Conservation (phyloP, 1,140 invertebrate genomes). For the Papilio polytes region DNA sequence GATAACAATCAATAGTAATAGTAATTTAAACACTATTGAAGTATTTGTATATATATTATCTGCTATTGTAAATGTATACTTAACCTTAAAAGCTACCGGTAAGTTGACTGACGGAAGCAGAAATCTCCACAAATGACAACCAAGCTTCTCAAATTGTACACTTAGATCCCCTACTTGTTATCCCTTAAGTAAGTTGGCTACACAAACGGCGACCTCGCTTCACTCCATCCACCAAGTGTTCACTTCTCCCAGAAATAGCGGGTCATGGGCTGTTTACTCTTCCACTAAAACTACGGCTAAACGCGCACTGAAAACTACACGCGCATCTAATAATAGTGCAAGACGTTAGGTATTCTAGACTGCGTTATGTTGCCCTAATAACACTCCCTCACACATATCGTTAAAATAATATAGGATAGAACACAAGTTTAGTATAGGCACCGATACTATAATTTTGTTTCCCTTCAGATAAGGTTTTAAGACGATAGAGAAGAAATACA, state of each 20-base stretch:
- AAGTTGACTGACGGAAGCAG: no score
- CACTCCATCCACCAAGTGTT: not conserved
- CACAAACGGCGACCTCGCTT: not conserved
- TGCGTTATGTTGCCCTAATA: slow-evolving; percentile 21
- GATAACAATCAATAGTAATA: not conserved
- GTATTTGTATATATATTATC: not conserved
- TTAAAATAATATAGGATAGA: not conserved
- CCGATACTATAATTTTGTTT: not conserved
- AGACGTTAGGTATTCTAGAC: slow-evolving; percentile 14
- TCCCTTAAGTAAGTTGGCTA: not conserved
- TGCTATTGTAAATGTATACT: not conserved
- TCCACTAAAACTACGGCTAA: slow-evolving; percentile 26
- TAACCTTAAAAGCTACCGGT: no score
- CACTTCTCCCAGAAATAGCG: slow-evolving; percentile 29
- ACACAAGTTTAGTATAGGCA: not conserved
- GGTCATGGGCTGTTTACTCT: slow-evolving; percentile 37
- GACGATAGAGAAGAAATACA: no score
- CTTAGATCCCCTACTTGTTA: not conserved
- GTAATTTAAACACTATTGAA: not conserved
- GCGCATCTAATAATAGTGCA: slow-evolving; percentile 29
- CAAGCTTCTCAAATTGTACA: not conserved
- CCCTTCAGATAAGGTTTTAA: not conserved
- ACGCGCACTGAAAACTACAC: slow-evolving; percentile 4
- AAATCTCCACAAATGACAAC: no score
- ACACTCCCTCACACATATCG: not conserved